These are phyloP conservation scores for Rhincodon typus DNA, from an alignment of 2,797 vertebrate species.

Conservation along the genomic window DNA sequence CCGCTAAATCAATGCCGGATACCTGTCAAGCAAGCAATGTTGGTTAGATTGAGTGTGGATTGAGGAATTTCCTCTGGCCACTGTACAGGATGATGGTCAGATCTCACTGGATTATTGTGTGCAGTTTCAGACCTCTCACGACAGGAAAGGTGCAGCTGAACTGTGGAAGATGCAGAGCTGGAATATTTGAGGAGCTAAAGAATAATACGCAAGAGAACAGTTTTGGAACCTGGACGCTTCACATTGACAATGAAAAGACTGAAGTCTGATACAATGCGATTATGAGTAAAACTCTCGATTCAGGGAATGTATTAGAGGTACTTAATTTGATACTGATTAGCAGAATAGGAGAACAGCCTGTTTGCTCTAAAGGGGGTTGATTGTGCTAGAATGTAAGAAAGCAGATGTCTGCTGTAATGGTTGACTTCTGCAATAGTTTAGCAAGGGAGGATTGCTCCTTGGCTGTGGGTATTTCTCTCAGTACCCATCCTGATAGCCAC, in stretches of 20 bases:
- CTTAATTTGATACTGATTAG: background rate
- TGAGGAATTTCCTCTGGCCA: background rate
- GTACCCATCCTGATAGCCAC: background rate
- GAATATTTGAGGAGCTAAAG: background rate
- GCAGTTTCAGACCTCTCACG: background rate
- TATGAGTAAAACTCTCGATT: background rate
- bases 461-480: background rate
- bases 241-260: background rate
- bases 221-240: background rate
- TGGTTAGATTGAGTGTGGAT: background rate
- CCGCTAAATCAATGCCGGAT: background rate
- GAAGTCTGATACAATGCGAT: background rate
- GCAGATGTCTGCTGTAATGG: background rate
- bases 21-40: background rate
- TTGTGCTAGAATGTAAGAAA: background rate
- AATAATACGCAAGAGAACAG: background rate
- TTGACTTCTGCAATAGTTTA: background rate
- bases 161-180: background rate
- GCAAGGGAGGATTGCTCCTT: background rate
- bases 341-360: background rate
- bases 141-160: conserved; percentile 7
- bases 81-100: background rate
- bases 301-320: background rate
- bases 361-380: background rate
- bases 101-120: background rate